Evolutionary conservation across 2,797 vertebrate genomes (phyloP).

Genomic region (Hirundo rustica): DNA sequence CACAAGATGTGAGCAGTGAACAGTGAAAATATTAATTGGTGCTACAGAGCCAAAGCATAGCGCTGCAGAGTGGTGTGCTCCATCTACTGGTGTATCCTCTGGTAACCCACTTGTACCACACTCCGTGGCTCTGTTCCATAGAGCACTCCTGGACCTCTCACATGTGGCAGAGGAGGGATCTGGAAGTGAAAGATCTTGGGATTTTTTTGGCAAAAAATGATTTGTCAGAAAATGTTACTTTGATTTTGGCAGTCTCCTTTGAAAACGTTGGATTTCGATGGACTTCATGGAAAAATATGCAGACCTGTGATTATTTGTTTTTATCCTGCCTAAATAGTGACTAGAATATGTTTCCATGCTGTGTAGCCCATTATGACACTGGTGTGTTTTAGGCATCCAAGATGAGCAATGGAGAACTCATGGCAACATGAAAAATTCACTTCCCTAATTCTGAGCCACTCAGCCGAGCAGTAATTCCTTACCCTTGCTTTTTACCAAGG

Average conservation of each 20-base stretch:
- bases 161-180: not conserved
- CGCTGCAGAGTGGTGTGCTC: not conserved
- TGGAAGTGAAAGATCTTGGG: not conserved
- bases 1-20: not conserved
- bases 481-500: not conserved
- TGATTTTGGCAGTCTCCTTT: not conserved
- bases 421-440: not conserved
- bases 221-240: not conserved
- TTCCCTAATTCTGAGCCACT: not conserved
- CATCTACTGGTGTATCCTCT: not conserved
- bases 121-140: not conserved
- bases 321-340: not conserved
- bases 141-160: not conserved
- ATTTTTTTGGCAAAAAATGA: not conserved
- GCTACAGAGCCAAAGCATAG: not conserved
- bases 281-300: not conserved
- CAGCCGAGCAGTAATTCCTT: not conserved
- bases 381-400: not conserved
- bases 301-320: not conserved
- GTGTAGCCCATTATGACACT: not conserved
- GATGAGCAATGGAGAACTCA: not conserved
- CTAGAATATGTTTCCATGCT: not conserved
- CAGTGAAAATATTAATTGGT: not conserved
- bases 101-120: not conserved
- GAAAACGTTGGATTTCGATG: not conserved